Conservation (phyloP, 2,797 vertebrate species). For the Tamandua tetradactyla region DNA sequence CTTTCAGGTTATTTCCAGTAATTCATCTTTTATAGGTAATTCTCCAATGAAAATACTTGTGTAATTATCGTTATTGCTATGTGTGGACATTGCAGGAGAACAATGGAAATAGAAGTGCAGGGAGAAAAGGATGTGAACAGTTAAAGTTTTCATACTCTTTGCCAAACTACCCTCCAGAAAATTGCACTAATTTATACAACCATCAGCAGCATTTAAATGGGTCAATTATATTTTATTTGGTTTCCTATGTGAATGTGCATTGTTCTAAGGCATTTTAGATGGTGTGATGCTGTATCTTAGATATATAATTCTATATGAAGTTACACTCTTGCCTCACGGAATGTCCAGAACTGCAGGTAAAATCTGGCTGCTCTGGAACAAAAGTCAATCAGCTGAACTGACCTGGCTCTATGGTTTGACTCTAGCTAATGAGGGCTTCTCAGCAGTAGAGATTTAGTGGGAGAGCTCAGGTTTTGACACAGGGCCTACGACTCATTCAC, state of each 20-base stretch:
- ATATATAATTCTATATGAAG: not conserved
- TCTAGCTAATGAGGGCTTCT: not conserved
- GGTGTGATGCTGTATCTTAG: not conserved
- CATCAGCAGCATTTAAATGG: not conserved
- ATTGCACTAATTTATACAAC: not conserved
- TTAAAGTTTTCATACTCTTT: not conserved
- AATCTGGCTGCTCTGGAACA: not conserved
- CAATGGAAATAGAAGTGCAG: not conserved
- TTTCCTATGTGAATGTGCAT: not conserved
- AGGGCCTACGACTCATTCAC: not conserved
- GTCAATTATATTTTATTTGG: not conserved
- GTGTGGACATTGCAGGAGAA: not conserved
- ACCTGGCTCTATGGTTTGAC: not conserved
- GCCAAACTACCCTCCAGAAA: not conserved
- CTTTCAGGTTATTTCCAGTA: not conserved
- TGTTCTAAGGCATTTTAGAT: not conserved
- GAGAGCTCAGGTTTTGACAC: not conserved
- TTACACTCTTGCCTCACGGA: not conserved
- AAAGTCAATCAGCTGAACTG: not conserved
- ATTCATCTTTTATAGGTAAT: constrained; percentile 9
- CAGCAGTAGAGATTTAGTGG: not conserved
- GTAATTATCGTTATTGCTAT: not conserved
- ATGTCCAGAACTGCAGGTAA: too few relatives aligned
- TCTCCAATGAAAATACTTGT: not conserved
- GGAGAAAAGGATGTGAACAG: not conserved